Evolutionary conservation across 2,113 vertebrate species (phyloP).

Genomic region (Propithecus coquereli): DNA sequence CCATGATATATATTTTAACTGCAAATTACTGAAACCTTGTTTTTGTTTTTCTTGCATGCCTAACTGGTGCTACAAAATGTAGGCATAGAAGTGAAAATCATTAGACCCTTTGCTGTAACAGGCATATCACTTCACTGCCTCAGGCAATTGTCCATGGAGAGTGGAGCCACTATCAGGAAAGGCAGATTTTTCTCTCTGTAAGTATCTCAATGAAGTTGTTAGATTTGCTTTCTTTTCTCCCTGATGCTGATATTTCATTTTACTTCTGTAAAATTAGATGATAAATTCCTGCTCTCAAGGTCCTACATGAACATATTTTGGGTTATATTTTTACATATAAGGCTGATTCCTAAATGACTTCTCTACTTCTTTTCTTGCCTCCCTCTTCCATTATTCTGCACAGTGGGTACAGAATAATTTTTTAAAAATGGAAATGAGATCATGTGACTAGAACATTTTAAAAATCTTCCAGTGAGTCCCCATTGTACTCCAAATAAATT

Average conservation of each 20-base stretch:
- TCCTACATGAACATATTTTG: background rate
- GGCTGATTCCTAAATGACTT: background rate
- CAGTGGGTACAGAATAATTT: background rate
- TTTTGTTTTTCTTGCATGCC: background rate
- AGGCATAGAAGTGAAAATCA: background rate
- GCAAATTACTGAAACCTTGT: background rate
- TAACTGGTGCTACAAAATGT: background rate
- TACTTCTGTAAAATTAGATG: background rate
- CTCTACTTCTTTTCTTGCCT: background rate
- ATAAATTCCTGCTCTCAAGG: background rate
- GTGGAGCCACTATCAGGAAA: background rate
- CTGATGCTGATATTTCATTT: slow-evolving; percentile 10
- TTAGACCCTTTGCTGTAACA: background rate
- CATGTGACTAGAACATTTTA: background rate
- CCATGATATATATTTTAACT: background rate
- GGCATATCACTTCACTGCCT: background rate
- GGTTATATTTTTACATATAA: background rate
- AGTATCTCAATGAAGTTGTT: background rate
- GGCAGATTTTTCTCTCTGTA: background rate
- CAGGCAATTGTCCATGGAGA: background rate
- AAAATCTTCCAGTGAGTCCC: background rate
- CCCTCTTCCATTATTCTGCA: background rate
- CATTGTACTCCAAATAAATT: background rate
- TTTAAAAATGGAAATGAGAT: background rate
- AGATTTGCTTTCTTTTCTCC: background rate